Conservation (phyloP, 2,888 invertebrate species). For the Caenorhabditis virilis region DNA sequence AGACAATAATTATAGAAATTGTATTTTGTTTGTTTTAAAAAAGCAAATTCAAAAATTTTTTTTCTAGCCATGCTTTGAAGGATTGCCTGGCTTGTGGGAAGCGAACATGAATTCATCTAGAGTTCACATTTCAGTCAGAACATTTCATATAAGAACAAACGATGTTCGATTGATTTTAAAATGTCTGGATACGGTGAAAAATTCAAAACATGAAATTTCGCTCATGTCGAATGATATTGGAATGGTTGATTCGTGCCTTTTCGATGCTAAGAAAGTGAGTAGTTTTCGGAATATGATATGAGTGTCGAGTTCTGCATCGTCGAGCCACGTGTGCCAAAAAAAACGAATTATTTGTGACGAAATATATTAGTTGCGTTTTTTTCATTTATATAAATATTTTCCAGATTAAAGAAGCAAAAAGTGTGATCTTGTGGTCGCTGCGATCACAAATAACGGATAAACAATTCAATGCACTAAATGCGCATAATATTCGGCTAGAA, state of each 20-base stretch:
- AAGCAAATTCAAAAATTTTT: neutral
- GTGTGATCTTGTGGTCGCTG: constrained; percentile 32
- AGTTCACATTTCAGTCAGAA: constrained; percentile 22
- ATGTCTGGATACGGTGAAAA: constrained; percentile 11
- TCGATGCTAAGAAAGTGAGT: neutral
- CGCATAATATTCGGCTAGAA: constrained; percentile 27
- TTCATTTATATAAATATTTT: neutral
- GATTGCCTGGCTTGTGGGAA: constrained; percentile 22
- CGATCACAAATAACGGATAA: constrained; percentile 29
- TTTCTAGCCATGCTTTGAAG: constrained; percentile 42
- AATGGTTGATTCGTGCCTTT: neutral
- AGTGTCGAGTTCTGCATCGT: too few relatives aligned
- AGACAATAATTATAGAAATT: constrained; percentile 30
- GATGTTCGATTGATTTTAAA: constrained; percentile 26
- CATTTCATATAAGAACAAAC: constrained; percentile 27
- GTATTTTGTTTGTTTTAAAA: constrained; percentile 7
- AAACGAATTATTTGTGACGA: neutral
- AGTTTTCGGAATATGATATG: too few relatives aligned
- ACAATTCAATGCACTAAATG: constrained; percentile 12
- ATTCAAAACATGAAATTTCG: constrained; percentile 17
- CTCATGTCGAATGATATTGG: constrained; percentile 19
- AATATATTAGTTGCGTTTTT: neutral
- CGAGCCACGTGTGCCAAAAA: neutral
- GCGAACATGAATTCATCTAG: constrained; percentile 6
- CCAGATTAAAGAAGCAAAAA: constrained; percentile 21